Evolutionary conservation across 2,113 vertebrate species (phyloP).

Genomic region (Trogon surrucura): DNA sequence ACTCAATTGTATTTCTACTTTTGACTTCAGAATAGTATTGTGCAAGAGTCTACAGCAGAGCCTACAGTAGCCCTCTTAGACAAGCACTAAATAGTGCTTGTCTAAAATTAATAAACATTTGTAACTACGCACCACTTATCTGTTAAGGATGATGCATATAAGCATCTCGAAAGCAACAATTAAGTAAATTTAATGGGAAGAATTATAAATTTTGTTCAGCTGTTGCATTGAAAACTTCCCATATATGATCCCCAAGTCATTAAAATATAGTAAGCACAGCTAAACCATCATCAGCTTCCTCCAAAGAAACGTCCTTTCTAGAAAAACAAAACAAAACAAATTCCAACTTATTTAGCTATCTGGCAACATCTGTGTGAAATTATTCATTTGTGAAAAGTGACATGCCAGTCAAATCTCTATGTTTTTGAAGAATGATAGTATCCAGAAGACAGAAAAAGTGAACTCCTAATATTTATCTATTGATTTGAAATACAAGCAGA

Average conservation of each 20-base stretch:
- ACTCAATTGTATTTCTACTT: background rate
- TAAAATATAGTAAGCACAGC: background rate
- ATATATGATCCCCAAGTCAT: background rate
- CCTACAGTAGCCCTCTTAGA: background rate
- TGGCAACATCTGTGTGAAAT: background rate
- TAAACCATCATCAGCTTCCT: background rate
- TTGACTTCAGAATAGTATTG: background rate
- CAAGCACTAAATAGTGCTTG: background rate
- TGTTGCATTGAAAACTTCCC: background rate
- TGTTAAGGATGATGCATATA: background rate
- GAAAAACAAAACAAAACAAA: background rate
- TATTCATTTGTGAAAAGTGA: background rate
- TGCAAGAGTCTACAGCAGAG: background rate
- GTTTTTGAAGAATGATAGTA: background rate
- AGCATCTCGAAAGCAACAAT: background rate
- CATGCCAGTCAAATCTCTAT: background rate
- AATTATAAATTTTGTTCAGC: background rate
- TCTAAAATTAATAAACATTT: background rate
- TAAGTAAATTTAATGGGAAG: background rate
- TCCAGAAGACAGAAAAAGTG: background rate
- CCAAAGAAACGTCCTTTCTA: background rate
- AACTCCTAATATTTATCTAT: background rate
- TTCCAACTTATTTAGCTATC: background rate
- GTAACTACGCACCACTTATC: background rate
- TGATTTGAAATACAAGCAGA: background rate